Percentiles rank a stretch among this genome's conserved stretches.
Evolutionary conservation across 1,140 invertebrate species (phyloP).

Genomic region (Babylonia areolata): DNA sequence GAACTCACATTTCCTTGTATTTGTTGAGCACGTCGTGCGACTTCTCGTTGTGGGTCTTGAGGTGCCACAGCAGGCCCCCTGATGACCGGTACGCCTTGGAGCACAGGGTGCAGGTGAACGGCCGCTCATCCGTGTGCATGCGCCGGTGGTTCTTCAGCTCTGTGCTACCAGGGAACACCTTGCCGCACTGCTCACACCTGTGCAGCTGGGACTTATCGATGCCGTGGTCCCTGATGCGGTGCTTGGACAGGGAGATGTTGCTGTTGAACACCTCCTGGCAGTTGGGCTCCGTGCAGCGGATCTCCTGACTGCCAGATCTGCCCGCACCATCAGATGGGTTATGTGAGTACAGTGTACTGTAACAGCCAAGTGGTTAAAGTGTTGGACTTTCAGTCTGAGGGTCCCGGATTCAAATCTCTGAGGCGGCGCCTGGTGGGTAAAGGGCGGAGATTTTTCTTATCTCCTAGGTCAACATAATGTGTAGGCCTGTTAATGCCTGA

Average conservation of each 20-base stretch:
- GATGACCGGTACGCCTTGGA: conserved; percentile 47
- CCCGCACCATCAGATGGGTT: too few relatives aligned
- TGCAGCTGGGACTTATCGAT: conserved; percentile 9
- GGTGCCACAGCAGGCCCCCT: conserved; percentile 44
- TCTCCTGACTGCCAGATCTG: conserved; percentile 8
- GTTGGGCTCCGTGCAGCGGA: not conserved
- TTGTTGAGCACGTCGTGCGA: not conserved
- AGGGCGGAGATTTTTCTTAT: too few relatives aligned
- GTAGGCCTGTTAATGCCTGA: too few relatives aligned
- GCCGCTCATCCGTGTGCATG: conserved; percentile 34
- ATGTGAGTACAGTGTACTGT: too few relatives aligned
- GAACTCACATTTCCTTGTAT: not conserved
- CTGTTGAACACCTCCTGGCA: not conserved
- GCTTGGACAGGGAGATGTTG: conserved; percentile 3
- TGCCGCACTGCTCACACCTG: not conserved
- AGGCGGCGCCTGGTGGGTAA: too few relatives aligned
- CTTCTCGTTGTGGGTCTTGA: not conserved
- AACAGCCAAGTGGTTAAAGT: too few relatives aligned
- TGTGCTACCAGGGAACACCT: not conserved
- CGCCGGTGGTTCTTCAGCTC: not conserved
- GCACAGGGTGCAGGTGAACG: conserved; percentile 52
- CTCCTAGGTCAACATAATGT: too few relatives aligned
- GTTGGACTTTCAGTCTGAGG: too few relatives aligned
- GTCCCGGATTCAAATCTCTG: too few relatives aligned
- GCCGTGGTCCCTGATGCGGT: conserved; percentile 8